Percentiles rank a stretch among this genome's conserved stretches.
These are phyloP conservation scores for Chaetogeoica ovagalla DNA, from an alignment of 2,888 invertebrate species.

Conservation along the genomic window DNA sequence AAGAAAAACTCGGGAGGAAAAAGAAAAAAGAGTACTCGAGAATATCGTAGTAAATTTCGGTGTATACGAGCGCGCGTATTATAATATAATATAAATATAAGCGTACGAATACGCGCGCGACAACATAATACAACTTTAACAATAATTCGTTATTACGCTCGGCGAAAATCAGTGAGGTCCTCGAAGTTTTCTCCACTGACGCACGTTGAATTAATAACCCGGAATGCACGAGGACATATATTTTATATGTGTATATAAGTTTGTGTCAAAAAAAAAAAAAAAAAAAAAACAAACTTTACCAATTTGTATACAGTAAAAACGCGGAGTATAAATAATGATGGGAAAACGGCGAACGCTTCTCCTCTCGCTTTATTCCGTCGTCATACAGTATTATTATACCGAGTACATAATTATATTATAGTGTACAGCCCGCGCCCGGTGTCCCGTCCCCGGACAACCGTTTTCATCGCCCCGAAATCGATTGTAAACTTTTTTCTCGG, in stretches of 20 bases:
- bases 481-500: constrained; percentile 44
- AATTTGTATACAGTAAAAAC: constrained; percentile 42
- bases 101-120: neutral
- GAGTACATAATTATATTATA: no score
- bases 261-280: constrained; percentile 37
- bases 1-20: no score
- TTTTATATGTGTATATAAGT: neutral
- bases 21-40: no score
- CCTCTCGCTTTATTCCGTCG: constrained; percentile 45
- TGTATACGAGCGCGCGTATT: no score
- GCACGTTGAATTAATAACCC: constrained; percentile 43
- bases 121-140: constrained; percentile 37
- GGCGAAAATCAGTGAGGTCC: constrained; percentile 43
- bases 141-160: constrained; percentile 46
- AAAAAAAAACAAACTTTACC: constrained; percentile 50
- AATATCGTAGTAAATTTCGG: no score
- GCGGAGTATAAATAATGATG: constrained; percentile 43
- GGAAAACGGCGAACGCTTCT: constrained; percentile 17
- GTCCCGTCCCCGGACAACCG: neutral
- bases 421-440: neutral
- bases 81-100: no score
- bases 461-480: constrained; percentile 27
- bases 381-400: constrained; percentile 11
- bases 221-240: constrained; percentile 7
- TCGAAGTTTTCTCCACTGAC: constrained; percentile 38